Evolutionary conservation across 1,140 invertebrate genomes (phyloP).

Genomic region (Orchestia grillus): DNA sequence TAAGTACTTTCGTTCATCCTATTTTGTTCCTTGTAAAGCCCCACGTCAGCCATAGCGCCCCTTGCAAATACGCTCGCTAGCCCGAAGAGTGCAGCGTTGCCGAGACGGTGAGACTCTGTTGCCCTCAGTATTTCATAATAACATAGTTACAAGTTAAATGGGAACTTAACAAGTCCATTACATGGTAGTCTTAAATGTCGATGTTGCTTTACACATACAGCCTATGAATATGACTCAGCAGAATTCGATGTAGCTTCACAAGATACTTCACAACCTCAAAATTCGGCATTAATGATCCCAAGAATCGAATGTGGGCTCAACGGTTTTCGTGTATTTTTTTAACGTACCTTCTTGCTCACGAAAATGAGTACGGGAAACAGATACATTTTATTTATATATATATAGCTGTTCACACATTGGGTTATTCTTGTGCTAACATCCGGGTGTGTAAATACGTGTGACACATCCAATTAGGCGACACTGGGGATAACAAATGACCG

Average conservation of each 20-base stretch:
- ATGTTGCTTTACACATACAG: background rate
- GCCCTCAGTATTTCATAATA: background rate
- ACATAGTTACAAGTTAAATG: background rate
- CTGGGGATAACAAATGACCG: background rate
- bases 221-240: background rate
- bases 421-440: background rate
- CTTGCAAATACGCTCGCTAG: background rate
- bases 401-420: background rate
- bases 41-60: background rate
- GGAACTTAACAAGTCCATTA: background rate
- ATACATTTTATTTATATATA: background rate
- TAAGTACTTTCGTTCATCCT: background rate
- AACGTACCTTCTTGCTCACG: background rate
- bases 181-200: background rate
- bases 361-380: background rate
- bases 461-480: background rate
- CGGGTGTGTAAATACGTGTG: background rate
- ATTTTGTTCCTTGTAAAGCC: background rate
- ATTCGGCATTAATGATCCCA: background rate
- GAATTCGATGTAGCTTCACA: background rate
- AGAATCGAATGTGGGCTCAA: background rate
- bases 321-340: background rate
- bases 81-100: background rate
- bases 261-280: background rate
- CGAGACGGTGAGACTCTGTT: background rate